Evolutionary conservation across 2,113 vertebrate genomes (phyloP).

Genomic region (Oreotrochilus melanogaster): DNA sequence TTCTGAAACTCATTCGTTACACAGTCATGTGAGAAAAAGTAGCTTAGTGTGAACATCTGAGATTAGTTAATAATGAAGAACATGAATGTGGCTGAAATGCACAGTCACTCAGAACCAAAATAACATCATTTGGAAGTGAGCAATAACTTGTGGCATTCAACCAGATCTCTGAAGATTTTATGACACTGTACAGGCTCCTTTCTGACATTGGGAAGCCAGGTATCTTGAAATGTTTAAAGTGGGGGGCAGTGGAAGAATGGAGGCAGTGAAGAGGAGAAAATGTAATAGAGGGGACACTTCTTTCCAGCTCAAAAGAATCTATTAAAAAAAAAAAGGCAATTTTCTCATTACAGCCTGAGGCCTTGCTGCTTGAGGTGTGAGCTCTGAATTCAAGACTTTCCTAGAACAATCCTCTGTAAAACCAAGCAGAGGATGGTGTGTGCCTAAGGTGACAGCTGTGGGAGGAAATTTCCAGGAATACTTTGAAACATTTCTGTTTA

Average conservation of each 20-base stretch:
- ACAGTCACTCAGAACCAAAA: neutral
- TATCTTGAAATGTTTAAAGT: neutral
- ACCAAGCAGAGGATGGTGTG: neutral
- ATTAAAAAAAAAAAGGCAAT: neutral
- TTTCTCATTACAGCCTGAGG: neutral
- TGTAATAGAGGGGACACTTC: neutral
- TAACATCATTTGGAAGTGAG: rapidly evolving
- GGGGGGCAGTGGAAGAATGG: rapidly evolving
- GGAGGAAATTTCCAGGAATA: slow-evolving; percentile 15
- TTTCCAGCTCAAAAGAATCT: neutral
- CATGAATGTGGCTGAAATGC: neutral
- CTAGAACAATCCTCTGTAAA: neutral
- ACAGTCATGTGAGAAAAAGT: neutral
- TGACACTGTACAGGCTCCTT: neutral
- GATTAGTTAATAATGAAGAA: neutral
- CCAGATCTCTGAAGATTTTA: neutral
- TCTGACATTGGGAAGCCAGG: neutral
- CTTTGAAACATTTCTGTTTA: slow-evolving; percentile 23
- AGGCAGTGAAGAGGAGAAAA: neutral
- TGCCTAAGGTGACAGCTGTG: neutral
- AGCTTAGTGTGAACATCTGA: neutral
- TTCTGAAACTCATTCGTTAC: neutral
- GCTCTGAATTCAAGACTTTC: neutral
- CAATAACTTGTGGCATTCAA: neutral
- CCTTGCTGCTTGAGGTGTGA: neutral